Percentiles rank a stretch among this genome's conserved stretches.
Conservation (phyloP, 2,113 vertebrate species). For the Urocolius indicus region DNA sequence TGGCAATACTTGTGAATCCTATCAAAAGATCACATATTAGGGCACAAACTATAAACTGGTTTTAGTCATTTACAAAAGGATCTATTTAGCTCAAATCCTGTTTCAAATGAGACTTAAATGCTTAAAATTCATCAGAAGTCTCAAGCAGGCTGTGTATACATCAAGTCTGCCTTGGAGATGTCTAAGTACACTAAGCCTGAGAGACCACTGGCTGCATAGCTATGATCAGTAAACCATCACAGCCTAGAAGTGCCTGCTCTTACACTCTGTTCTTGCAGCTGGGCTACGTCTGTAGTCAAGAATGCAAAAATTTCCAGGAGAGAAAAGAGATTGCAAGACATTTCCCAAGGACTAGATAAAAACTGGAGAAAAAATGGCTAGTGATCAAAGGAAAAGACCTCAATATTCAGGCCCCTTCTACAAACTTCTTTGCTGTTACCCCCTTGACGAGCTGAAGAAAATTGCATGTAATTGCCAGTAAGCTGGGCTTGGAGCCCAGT, state of each 20-base stretch:
- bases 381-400: not conserved
- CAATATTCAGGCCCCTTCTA: not conserved
- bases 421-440: not conserved
- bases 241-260: not conserved
- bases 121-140: not conserved
- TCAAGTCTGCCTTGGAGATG: not conserved
- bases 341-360: not conserved
- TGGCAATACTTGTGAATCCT: not conserved
- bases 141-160: not conserved
- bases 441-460: not conserved
- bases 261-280: not conserved
- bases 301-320: not conserved
- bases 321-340: not conserved
- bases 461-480: not conserved
- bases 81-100: not conserved
- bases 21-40: not conserved
- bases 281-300: not conserved
- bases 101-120: not conserved
- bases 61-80: not conserved
- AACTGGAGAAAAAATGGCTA: not conserved
- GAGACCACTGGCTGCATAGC: not conserved
- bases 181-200: not conserved
- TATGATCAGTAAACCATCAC: not conserved
- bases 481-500: not conserved
- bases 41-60: not conserved